Percentiles rank a stretch among this genome's conserved stretches.
Conservation (phyloP, 2,113 vertebrate genomes). For the Peucedramus taeniatus region DNA sequence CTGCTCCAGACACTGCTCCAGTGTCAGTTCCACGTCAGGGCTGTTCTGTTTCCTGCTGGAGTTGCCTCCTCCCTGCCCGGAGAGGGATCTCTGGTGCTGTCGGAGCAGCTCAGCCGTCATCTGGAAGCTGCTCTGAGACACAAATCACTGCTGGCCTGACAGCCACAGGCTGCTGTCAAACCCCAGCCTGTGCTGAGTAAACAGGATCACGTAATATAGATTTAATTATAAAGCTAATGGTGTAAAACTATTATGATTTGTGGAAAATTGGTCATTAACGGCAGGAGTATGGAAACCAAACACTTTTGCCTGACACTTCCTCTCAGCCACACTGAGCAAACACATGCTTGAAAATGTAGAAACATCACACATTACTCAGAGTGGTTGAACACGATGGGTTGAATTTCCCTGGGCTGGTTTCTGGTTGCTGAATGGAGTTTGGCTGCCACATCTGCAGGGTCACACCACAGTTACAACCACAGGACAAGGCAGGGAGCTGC, state of each 20-base stretch:
- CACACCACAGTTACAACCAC: accelerated
- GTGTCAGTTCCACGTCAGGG: accelerated
- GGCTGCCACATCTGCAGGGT: not conserved
- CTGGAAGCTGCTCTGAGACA: not conserved
- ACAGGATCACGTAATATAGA: not conserved
- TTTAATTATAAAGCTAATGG: conserved; percentile 50
- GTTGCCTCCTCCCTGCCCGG: not conserved
- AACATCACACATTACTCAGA: not conserved
- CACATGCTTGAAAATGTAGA: not conserved
- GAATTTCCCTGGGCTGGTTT: not conserved
- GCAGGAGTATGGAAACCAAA: conserved; percentile 19
- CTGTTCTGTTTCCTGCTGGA: not conserved
- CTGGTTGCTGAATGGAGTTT: not conserved
- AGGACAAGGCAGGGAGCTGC: not conserved
- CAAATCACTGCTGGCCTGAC: not conserved
- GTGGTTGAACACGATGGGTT: not conserved
- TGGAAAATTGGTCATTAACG: conserved; percentile 56
- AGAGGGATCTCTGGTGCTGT: accelerated
- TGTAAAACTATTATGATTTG: conserved; percentile 31
- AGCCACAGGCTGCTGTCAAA: not conserved
- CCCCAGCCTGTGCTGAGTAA: not conserved
- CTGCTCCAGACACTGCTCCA: no score
- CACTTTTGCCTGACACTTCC: not conserved
- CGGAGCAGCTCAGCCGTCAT: accelerated
- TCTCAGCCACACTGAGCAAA: not conserved